Percentiles rank a stretch among this genome's conserved stretches.
Evolutionary conservation across 2,888 invertebrate species (phyloP).

Genomic region (Amiota mariae): DNA sequence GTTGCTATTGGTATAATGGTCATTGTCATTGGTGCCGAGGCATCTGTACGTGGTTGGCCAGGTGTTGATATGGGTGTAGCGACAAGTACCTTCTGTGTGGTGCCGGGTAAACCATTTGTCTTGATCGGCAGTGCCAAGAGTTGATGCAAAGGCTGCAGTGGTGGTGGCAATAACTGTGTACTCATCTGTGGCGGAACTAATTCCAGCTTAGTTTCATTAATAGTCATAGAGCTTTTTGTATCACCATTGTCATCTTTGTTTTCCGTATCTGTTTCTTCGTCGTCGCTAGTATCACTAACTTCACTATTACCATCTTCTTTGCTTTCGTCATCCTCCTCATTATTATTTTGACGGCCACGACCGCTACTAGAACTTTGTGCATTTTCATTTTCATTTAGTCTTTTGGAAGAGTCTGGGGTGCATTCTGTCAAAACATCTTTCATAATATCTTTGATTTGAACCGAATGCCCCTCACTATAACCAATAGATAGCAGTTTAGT

Average conservation of each 20-base stretch:
- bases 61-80: slow-evolving; percentile 64
- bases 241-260: background rate
- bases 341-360: background rate
- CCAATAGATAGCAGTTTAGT: slow-evolving; percentile 65
- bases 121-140: slow-evolving; percentile 50
- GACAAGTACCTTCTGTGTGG: slow-evolving; percentile 65
- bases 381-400: background rate
- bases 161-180: slow-evolving; percentile 24
- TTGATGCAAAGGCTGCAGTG: slow-evolving; percentile 37
- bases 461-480: slow-evolving; percentile 66
- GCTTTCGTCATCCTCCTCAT: slow-evolving; percentile 44
- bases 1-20: slow-evolving; percentile 68
- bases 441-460: slow-evolving; percentile 69
- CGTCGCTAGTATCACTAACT: slow-evolving; percentile 42
- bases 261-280: slow-evolving; percentile 27
- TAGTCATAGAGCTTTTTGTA: slow-evolving; percentile 45
- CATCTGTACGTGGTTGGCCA: slow-evolving; percentile 43
- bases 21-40: slow-evolving; percentile 64
- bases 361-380: background rate
- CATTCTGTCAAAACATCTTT: slow-evolving; percentile 64
- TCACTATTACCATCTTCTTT: slow-evolving; percentile 51
- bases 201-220: background rate
- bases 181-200: slow-evolving; percentile 1
- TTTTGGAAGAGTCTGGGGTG: slow-evolving; percentile 43
- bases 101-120: slow-evolving; percentile 45